Evolutionary conservation across 2,113 vertebrate species (phyloP), one percentile per base, ranked within the genome.

Genomic region (Leucopsar rothschildi): DNA sequence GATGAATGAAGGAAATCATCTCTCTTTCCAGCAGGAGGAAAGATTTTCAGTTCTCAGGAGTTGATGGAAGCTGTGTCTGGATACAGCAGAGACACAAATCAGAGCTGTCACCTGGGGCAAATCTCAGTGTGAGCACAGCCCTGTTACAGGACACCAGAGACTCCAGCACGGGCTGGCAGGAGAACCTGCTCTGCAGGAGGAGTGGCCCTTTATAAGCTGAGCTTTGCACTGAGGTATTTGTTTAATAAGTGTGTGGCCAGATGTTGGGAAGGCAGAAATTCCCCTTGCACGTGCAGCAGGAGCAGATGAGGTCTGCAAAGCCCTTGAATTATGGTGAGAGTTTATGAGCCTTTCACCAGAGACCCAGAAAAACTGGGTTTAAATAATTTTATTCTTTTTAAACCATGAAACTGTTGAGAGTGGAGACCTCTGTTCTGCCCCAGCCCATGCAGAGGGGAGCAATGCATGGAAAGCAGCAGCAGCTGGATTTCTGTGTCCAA

Each of bases 201-300:
- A 78, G 12, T 5, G 17, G n/a, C 42, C 52, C 28, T 92, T 75
- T 55, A 16, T 4, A 24, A 77, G 50, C n/a, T 65, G 68, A 89
- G 55, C 77, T 93, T 40, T 37, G 33, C 21, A 4, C 75, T 3
- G 0, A 60, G 79, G 53, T n/a, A 31, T 92, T 92, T 86, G 15
- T 82, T 93, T 82, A 76, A 86, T 65, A n/a, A 71, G 31, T 4
- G 6, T 57, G 75, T 61, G 61, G 55, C 71, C 91, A 94, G 75
- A 49, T 96, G 82, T 44, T 27, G 59, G 82, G 75, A 47, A 85
- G 61, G 91, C 60, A 92, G 82, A 72, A 93, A 82, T 82, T 61
- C 59, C 40, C 66, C 23, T 60, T 28, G 79, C 86, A 86, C 15
- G 2, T 88, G 55, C 53, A 31, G 80, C 82, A 61, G 81, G 77